A percentile compares a stretch with the other conserved stretches of the same genome.
phyloP scores from a whole-genome alignment of 2,797 vertebrate species.

The Mallotus villosus region DNA sequence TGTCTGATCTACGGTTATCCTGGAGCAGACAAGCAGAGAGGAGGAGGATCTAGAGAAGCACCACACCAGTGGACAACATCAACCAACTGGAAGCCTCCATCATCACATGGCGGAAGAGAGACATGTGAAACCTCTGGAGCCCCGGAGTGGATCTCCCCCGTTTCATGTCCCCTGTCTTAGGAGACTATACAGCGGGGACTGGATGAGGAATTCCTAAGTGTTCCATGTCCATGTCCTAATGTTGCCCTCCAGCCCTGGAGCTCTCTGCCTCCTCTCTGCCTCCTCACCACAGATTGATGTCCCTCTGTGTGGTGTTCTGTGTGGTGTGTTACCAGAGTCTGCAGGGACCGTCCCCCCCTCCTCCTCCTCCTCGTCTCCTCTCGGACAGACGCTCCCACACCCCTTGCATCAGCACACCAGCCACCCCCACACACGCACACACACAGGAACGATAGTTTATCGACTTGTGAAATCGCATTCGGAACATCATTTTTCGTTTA shows the following conservation, averaged over 20 bases:
- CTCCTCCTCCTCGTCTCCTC: background rate
- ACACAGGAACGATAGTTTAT: slow-evolving; percentile 59
- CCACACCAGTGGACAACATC: too few species aligned
- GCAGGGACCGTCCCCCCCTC: slow-evolving; percentile 39
- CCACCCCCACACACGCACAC: slow-evolving; percentile 1
- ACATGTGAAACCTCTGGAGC: too few species aligned
- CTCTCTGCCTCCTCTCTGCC: slow-evolving; percentile 47
- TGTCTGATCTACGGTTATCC: background rate
- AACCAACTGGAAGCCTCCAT: too few species aligned
- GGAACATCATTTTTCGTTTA: slow-evolving; percentile 29
- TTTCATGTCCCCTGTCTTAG: too few species aligned
- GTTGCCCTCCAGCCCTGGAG: slow-evolving; percentile 43
- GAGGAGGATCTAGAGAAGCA: slow-evolving; percentile 11
- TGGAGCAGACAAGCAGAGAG: slow-evolving; percentile 22
- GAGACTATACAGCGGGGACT: slow-evolving; percentile 26
- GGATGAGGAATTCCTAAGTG: slow-evolving; percentile 45
- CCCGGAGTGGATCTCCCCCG: too few species aligned
- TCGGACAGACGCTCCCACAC: slow-evolving; percentile 10
- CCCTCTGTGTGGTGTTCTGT: slow-evolving; percentile 62
- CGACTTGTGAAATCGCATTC: slow-evolving; percentile 74
- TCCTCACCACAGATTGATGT: slow-evolving; percentile 67
- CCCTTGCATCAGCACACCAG: slow-evolving; percentile 62
- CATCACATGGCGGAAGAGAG: too few species aligned
- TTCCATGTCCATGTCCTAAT: slow-evolving; percentile 15
- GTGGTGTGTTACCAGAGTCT: slow-evolving; percentile 67